Evolutionary conservation across 92 coral and sea anemone species (phyloP).

Genomic region (Isaurus tuberculatus): DNA sequence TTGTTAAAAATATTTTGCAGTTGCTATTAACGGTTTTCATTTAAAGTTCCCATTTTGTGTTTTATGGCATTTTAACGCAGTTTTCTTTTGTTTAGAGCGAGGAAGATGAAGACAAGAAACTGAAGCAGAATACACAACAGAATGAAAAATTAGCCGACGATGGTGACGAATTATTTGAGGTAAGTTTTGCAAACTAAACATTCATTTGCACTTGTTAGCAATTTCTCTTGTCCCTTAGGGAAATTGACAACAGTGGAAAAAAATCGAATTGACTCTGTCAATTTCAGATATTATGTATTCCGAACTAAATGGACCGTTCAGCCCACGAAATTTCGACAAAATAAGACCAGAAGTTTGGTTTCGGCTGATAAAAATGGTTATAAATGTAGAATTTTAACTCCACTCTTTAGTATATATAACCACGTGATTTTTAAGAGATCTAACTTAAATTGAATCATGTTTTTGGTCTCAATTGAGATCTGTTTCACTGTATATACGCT

Average conservation of each 20-base stretch:
- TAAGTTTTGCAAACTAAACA: constrained; percentile 4
- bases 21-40: neutral
- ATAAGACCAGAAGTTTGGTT: neutral
- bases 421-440: neutral
- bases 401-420: too few species aligned
- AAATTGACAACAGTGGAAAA: constrained; percentile 6
- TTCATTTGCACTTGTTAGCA: neutral
- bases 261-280: constrained; percentile 1
- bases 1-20: neutral
- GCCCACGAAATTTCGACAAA: neutral
- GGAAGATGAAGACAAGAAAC: constrained; percentile 87
- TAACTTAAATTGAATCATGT: constrained; percentile 6
- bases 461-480: neutral
- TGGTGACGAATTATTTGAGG: constrained; percentile 68
- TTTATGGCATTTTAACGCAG: neutral
- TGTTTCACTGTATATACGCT: neutral
- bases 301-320: neutral
- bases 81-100: constrained; percentile 73
- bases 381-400: neutral
- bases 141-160: constrained; percentile 86
- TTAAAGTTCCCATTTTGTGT: neutral
- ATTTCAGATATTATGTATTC: neutral
- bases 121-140: constrained; percentile 85
- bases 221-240: neutral
- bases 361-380: neutral